phyloP scores from a whole-genome alignment of 1,140 invertebrate species.

The Contarinia nasturtii region DNA sequence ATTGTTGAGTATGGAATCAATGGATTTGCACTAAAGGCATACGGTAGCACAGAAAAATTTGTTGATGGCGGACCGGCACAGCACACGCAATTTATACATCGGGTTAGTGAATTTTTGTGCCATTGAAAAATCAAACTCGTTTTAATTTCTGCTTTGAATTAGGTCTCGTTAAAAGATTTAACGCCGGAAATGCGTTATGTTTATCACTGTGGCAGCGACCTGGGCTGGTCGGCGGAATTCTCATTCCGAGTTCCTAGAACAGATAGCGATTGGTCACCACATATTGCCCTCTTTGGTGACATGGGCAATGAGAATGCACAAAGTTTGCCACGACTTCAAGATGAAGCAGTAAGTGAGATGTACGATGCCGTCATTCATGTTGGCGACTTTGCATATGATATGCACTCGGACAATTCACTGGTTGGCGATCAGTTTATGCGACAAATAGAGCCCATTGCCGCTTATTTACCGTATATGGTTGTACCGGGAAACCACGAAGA shows the following conservation, averaged over 20 bases:
- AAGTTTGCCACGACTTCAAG: slow-evolving; percentile 58
- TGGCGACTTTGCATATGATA: slow-evolving; percentile 93
- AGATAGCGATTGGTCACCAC: slow-evolving; percentile 50
- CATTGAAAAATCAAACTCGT: too few species aligned
- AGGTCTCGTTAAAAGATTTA: slow-evolving; percentile 35
- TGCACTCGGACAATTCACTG: slow-evolving; percentile 57
- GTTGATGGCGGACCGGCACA: slow-evolving; percentile 51
- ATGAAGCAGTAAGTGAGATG: slow-evolving; percentile 54
- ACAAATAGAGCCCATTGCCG: slow-evolving; percentile 72
- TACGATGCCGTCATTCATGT: slow-evolving; percentile 86
- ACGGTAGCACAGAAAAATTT: slow-evolving; percentile 43
- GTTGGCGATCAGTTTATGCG: slow-evolving; percentile 84
- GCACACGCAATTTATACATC: slow-evolving; percentile 61
- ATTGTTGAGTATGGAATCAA: slow-evolving; percentile 58
- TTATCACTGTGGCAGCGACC: slow-evolving; percentile 62
- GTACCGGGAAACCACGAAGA: slow-evolving; percentile 85
- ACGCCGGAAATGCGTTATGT: slow-evolving; percentile 42
- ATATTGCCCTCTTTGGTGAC: slow-evolving; percentile 77
- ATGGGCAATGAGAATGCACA: slow-evolving; percentile 81
- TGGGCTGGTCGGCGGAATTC: slow-evolving; percentile 63
- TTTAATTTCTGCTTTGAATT: background rate
- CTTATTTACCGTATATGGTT: slow-evolving; percentile 81
- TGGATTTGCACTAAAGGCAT: slow-evolving; percentile 27
- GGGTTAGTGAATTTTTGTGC: slow-evolving; percentile 24
- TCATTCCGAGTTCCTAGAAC: slow-evolving; percentile 46